A percentile compares a stretch with the other conserved stretches of the same genome.
These are phyloP conservation scores for Pantherophis guttatus DNA, from an alignment of 2,113 vertebrate species.

Conservation along the genomic window DNA sequence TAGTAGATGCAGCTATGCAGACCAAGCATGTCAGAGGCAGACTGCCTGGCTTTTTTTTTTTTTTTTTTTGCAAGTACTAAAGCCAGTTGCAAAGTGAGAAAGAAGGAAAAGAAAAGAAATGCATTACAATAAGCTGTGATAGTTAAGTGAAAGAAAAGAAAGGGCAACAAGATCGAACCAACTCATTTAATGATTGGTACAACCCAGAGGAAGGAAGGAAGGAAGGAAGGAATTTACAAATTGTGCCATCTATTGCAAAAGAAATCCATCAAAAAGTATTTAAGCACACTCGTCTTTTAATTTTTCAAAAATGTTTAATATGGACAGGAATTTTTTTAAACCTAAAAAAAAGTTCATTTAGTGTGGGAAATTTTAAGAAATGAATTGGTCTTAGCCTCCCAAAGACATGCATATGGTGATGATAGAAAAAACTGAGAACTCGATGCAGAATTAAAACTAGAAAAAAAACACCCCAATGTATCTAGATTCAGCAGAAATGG, in stretches of 20 bases:
- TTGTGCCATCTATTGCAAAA: background rate
- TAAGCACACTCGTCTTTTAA: background rate
- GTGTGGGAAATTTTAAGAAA: background rate
- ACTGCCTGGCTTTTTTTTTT: background rate
- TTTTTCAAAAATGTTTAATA: background rate
- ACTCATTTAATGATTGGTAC: background rate
- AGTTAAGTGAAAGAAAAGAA: background rate
- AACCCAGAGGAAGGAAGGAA: background rate
- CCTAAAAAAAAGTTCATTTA: background rate
- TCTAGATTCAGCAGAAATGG: background rate
- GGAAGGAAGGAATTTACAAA: background rate
- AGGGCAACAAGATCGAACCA: background rate
- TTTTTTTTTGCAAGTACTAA: background rate
- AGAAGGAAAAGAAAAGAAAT: background rate
- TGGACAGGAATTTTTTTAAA: background rate
- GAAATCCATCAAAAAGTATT: background rate
- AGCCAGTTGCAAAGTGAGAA: background rate
- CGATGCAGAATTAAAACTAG: background rate
- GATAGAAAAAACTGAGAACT: too few species aligned
- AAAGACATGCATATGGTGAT: background rate
- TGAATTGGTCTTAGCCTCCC: background rate
- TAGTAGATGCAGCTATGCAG: constrained; percentile 7
- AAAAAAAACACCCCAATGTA: background rate
- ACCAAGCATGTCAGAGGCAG: constrained; percentile 11
- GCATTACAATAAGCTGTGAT: background rate